These are phyloP conservation scores for Xenopus petersii DNA, from an alignment of 2,797 vertebrate species.

Conservation along the genomic window DNA sequence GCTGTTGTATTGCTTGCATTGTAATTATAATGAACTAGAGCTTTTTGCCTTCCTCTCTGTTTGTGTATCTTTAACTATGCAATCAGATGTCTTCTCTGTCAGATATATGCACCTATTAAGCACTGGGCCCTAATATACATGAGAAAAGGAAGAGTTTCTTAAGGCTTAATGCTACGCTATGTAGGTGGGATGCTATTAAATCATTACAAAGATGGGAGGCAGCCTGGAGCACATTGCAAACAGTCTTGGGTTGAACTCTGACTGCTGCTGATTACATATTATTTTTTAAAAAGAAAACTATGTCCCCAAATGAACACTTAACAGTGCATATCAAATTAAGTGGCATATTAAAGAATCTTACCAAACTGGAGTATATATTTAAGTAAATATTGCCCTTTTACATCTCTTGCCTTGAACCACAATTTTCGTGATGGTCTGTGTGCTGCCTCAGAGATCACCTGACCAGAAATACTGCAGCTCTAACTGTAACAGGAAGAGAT, in stretches of 20 bases:
- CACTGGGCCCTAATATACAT: conserved; percentile 65
- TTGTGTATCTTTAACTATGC: conserved; percentile 52
- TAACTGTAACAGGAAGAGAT: no score
- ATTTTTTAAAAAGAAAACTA: no score
- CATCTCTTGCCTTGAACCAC: no score
- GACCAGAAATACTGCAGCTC: no score
- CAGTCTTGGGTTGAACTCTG: not conserved
- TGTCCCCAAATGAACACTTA: no score
- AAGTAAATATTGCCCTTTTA: no score
- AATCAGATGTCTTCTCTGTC: conserved; percentile 66
- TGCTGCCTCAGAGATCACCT: no score
- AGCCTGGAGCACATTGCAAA: conserved; percentile 45
- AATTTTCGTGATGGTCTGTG: no score
- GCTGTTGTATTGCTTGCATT: conserved; percentile 73
- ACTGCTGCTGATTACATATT: not conserved
- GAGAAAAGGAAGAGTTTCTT: conserved; percentile 67
- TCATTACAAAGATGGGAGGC: conserved; percentile 50
- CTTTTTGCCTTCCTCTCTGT: conserved; percentile 59
- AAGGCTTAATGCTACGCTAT: conserved; percentile 55
- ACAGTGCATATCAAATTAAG: no score
- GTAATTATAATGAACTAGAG: conserved; percentile 75
- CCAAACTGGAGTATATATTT: no score
- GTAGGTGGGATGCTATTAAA: conserved; percentile 58
- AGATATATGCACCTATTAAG: conserved; percentile 66
- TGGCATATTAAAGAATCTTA: no score